These are phyloP conservation scores for Orussus abietinus DNA, from an alignment of 1,140 invertebrate species.

Conservation along the genomic window DNA sequence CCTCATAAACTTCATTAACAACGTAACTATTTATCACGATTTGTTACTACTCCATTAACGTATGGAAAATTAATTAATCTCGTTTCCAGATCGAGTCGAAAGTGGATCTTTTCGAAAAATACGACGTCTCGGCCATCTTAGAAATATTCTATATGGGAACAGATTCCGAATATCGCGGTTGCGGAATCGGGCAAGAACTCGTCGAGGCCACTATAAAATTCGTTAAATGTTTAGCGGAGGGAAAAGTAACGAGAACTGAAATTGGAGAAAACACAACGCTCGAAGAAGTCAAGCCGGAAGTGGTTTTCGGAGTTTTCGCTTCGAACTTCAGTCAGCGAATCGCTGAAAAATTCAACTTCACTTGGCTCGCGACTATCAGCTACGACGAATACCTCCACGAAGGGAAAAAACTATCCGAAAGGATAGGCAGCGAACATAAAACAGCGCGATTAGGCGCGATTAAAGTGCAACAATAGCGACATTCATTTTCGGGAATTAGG, in stretches of 20 bases:
- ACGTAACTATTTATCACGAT: constrained; percentile 23
- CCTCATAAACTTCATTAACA: constrained; percentile 56
- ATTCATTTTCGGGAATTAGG: too few species aligned
- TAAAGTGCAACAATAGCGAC: constrained; percentile 10
- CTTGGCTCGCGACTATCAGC: constrained; percentile 16
- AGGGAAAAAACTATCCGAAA: constrained; percentile 32
- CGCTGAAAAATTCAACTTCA: constrained; percentile 27
- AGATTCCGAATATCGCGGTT: constrained; percentile 26
- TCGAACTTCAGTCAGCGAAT: constrained; percentile 37
- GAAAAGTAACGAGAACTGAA: not conserved
- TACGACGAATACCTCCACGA: constrained; percentile 29
- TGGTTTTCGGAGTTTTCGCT: constrained; percentile 30
- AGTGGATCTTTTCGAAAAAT: constrained; percentile 32
- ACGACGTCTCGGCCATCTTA: constrained; percentile 20
- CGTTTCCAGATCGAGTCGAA: constrained; percentile 27
- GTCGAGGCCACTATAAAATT: constrained; percentile 26
- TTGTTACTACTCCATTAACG: not conserved
- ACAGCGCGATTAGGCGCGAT: constrained; percentile 22
- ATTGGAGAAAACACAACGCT: not conserved
- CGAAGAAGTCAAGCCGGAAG: constrained; percentile 18
- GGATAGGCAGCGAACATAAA: constrained; percentile 28
- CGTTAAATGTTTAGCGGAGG: constrained; percentile 8
- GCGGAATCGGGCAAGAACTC: constrained; percentile 26
- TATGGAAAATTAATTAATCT: constrained; percentile 1
- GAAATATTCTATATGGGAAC: constrained; percentile 40